Conservation (phyloP, 2,888 invertebrate genomes). For the Eurois occulta region DNA sequence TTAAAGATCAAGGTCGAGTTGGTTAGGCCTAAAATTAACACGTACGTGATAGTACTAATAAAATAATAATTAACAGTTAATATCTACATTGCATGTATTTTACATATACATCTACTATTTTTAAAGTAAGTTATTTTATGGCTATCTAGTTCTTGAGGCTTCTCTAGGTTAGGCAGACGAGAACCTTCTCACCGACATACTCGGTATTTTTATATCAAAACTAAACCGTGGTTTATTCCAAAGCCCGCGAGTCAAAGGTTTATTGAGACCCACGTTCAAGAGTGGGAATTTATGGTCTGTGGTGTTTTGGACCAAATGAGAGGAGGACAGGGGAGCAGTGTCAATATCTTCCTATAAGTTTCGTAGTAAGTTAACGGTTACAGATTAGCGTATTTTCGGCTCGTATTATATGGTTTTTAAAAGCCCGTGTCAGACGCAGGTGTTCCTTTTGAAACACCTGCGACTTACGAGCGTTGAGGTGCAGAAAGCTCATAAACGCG, state of each 20-base stretch:
- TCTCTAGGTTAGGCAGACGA: neutral
- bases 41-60: neutral
- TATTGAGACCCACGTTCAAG: neutral
- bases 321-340: neutral
- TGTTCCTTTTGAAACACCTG: neutral
- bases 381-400: neutral
- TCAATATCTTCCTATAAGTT: neutral
- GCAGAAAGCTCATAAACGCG: neutral
- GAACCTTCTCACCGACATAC: neutral
- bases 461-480: neutral
- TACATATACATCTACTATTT: too few species aligned
- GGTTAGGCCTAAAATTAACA: neutral
- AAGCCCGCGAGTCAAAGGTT: too few species aligned
- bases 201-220: neutral
- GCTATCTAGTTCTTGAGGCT: neutral
- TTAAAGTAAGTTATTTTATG: neutral
- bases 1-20: slow-evolving; percentile 5
- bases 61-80: too few species aligned
- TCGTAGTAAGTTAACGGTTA: too few species aligned
- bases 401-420: too few species aligned
- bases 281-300: neutral
- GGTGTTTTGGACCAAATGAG: neutral
- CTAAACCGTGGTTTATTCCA: neutral
- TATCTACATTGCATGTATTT: too few species aligned
- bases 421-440: too few species aligned